phyloP scores from a whole-genome alignment of 2,797 vertebrate genomes.

The Acomys russatus region DNA sequence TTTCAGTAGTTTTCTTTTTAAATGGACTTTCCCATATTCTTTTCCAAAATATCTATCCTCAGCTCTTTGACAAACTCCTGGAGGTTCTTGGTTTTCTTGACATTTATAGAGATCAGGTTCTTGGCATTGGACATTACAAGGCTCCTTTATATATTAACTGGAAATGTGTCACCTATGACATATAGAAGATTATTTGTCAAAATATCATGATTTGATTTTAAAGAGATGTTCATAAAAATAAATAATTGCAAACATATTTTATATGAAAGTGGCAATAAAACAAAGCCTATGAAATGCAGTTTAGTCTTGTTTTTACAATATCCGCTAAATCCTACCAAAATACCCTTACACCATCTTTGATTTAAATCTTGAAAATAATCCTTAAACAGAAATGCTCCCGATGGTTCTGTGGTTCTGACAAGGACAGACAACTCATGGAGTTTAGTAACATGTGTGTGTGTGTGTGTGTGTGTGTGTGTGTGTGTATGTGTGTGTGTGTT shows the following conservation, averaged over 20 bases:
- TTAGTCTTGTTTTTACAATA: neutral
- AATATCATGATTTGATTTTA: neutral
- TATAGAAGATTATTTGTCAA: neutral
- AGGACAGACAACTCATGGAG: neutral
- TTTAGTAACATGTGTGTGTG: neutral
- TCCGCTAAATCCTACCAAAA: neutral
- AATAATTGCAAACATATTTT: conserved; percentile 4
- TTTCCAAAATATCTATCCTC: neutral
- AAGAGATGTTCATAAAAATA: neutral
- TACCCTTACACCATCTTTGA: neutral
- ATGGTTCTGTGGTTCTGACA: accelerated
- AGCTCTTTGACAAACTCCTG: neutral
- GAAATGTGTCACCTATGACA: neutral
- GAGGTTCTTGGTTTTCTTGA: neutral
- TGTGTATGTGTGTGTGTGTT: no score
- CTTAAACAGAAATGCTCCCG: neutral
- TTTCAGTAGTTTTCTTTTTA: neutral
- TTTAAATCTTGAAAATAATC: neutral
- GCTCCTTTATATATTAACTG: neutral
- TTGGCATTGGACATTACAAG: neutral
- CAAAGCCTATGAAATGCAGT: neutral
- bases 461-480: neutral
- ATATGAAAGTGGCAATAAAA: neutral
- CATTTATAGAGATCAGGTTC: neutral
- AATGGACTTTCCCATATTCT: accelerated